Evolutionary conservation across 1,140 invertebrate species (phyloP).

Genomic region (Trichonephila clavipes): DNA sequence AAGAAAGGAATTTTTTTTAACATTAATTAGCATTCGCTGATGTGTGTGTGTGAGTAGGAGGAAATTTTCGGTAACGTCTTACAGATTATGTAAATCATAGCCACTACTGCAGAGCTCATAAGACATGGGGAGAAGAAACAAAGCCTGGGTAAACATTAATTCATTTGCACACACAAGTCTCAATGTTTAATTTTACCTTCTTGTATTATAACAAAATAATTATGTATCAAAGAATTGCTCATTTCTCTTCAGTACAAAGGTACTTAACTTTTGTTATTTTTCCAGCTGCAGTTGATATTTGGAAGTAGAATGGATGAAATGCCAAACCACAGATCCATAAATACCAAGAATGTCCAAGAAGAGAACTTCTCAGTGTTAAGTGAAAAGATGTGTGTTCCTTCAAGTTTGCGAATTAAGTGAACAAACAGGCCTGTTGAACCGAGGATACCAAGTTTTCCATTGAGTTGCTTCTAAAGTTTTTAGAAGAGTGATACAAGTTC

Average conservation of each 20-base stretch:
- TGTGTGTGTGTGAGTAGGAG: background rate
- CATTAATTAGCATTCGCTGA: background rate
- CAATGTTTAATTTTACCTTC: too few relatives aligned
- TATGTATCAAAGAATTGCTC: too few relatives aligned
- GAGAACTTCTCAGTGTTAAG: background rate
- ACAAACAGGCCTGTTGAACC: slow-evolving; percentile 11
- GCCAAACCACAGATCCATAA: background rate
- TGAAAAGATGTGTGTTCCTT: background rate
- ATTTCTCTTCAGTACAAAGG: too few relatives aligned
- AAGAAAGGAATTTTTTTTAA: background rate
- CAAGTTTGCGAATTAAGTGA: background rate
- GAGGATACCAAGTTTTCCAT: background rate
- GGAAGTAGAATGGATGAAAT: background rate
- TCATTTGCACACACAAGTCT: too few relatives aligned
- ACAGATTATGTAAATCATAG: background rate
- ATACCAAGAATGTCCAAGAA: background rate
- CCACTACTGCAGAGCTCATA: background rate
- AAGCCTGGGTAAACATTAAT: background rate
- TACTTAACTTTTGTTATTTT: too few relatives aligned
- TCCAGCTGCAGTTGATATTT: background rate
- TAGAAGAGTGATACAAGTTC: background rate
- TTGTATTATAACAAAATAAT: too few relatives aligned
- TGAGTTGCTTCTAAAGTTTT: background rate
- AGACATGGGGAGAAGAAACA: background rate
- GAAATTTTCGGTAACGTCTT: background rate